Conservation (phyloP, 2,888 invertebrate genomes). For the Ernsta delagoae region DNA sequence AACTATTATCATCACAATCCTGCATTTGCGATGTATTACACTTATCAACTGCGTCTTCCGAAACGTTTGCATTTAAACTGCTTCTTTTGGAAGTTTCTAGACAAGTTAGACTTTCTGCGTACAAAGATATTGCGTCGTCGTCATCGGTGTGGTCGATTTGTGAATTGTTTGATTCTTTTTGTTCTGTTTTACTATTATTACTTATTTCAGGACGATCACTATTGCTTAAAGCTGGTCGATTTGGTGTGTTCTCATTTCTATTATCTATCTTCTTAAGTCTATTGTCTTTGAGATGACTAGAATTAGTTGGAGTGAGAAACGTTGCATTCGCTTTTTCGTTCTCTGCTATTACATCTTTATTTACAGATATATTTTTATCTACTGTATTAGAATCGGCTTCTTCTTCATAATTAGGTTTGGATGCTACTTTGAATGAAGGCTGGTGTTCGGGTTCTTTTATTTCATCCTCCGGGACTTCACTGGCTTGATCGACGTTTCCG, state of each 20-base stretch:
- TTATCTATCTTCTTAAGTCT: not conserved
- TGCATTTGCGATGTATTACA: no score
- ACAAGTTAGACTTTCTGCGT: constrained; percentile 70
- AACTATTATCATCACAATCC: not conserved
- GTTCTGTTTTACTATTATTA: not conserved
- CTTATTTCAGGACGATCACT: not conserved
- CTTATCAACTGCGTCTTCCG: not conserved
- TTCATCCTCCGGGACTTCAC: no score
- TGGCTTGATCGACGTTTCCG: no score
- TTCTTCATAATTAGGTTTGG: not conserved
- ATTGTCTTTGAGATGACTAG: not conserved
- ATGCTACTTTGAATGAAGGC: no score
- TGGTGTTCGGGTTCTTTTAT: no score
- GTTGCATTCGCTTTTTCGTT: not conserved
- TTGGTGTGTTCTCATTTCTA: not conserved
- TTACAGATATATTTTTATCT: not conserved
- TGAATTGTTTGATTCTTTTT: not conserved
- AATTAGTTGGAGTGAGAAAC: not conserved
- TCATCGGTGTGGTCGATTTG: constrained; percentile 52
- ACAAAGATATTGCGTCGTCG: constrained; percentile 70
- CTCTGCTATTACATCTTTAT: not conserved
- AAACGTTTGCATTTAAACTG: not conserved
- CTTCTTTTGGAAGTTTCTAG: constrained; percentile 49
- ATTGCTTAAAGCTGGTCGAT: not conserved
- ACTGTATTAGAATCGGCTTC: not conserved